Evolutionary conservation across 2,113 vertebrate genomes (phyloP).

Genomic region (Chaenocephalus aceratus): DNA sequence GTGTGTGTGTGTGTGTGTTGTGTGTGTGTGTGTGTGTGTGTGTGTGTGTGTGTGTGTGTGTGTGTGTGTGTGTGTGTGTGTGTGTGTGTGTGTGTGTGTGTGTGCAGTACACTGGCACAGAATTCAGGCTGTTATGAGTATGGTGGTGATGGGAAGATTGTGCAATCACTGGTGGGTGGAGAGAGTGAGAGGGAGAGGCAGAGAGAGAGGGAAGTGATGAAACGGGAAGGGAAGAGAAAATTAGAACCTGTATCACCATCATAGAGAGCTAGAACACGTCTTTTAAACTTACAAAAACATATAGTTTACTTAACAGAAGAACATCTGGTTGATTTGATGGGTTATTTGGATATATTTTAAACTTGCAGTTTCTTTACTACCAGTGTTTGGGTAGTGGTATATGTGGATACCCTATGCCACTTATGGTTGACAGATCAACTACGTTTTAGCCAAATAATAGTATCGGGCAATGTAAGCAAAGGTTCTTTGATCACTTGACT

Average conservation of each 20-base stretch:
- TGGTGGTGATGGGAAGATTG: slow-evolving; percentile 73
- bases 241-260: slow-evolving; percentile 37
- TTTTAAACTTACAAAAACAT: slow-evolving; percentile 8
- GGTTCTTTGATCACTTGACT: too few species aligned
- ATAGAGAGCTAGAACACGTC: slow-evolving; percentile 4
- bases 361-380: too few species aligned
- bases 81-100: slow-evolving; percentile 53
- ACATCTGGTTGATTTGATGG: too few species aligned
- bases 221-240: slow-evolving; percentile 44
- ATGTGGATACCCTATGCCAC: too few species aligned
- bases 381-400: too few species aligned
- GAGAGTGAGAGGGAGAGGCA: slow-evolving; percentile 46
- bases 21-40: slow-evolving; percentile 44
- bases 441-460: too few species aligned
- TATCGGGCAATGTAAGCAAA: too few species aligned
- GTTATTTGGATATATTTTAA: too few species aligned
- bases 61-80: slow-evolving; percentile 56
- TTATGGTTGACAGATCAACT: too few species aligned
- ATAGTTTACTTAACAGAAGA: neutral
- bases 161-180: slow-evolving; percentile 70
- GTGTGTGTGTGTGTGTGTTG: too few species aligned
- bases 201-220: slow-evolving; percentile 46
- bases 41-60: slow-evolving; percentile 48
- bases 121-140: slow-evolving; percentile 65
- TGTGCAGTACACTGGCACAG: slow-evolving; percentile 61